These are phyloP conservation scores for Polyergus mexicanus DNA, from an alignment of 1,140 invertebrate genomes.

Conservation along the genomic window DNA sequence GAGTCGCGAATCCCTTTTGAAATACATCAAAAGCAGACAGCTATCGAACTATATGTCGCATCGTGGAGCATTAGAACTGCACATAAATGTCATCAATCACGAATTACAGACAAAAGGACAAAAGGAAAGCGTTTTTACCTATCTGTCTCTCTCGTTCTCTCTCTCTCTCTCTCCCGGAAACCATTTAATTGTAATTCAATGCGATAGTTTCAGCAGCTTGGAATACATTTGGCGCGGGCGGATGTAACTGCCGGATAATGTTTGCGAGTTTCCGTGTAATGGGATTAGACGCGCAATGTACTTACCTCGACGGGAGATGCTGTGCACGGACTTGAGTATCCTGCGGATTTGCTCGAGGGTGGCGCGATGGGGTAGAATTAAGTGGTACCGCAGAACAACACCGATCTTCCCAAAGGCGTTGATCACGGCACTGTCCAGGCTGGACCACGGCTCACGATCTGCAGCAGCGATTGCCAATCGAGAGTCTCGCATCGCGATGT, in stretches of 20 bases:
- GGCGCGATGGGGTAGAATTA: conserved; percentile 79
- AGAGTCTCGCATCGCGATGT: no score
- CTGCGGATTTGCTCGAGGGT: conserved; percentile 79
- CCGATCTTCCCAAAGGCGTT: conserved; percentile 82
- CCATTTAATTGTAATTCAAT: conserved; percentile 34
- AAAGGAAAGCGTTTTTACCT: not conserved
- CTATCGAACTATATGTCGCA: not conserved
- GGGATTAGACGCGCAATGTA: conserved; percentile 27
- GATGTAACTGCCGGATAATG: conserved; percentile 12
- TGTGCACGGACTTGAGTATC: conserved; percentile 79
- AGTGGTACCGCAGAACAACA: conserved; percentile 83
- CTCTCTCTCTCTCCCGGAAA: no score
- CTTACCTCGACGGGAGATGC: conserved; percentile 83
- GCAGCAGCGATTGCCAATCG: conserved; percentile 39
- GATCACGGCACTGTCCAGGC: conserved; percentile 79
- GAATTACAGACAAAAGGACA: not conserved
- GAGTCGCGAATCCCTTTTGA: not conserved
- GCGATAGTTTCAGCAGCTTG: conserved; percentile 11
- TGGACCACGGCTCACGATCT: conserved; percentile 85
- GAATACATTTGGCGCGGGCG: no score
- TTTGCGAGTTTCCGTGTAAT: not conserved
- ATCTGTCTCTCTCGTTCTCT: no score
- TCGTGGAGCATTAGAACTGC: not conserved
- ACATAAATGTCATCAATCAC: conserved; percentile 3
- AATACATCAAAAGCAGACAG: not conserved